phyloP scores from a whole-genome alignment of 2,797 vertebrate genomes.

The Spinus pinus region DNA sequence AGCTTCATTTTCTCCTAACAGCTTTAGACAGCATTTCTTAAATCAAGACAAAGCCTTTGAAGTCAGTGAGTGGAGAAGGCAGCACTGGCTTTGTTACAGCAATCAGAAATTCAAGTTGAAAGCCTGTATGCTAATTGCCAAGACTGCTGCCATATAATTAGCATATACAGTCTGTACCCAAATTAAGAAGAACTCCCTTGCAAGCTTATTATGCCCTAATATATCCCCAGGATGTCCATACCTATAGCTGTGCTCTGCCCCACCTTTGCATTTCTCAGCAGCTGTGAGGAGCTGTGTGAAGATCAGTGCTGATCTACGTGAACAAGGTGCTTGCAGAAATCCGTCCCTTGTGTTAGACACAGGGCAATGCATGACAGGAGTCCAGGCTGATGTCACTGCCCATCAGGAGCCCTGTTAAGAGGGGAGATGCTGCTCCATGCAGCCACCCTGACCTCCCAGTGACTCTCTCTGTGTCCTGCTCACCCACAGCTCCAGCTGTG shows the following conservation, averaged over 20 bases:
- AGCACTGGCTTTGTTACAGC: neutral
- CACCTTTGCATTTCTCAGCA: neutral
- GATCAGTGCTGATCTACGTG: neutral
- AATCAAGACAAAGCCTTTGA: conserved; percentile 36
- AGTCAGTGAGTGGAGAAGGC: neutral
- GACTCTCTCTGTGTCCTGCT: neutral
- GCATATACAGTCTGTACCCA: conserved; percentile 15
- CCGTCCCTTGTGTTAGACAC: neutral
- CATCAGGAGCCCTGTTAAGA: neutral
- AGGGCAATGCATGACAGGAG: neutral
- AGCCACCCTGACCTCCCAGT: neutral
- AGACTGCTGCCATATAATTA: conserved; percentile 24
- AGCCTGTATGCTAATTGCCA: neutral
- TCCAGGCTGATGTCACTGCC: neutral
- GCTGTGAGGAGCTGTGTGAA: neutral
- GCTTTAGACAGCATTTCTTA: neutral
- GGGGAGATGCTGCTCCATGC: neutral
- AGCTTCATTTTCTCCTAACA: neutral
- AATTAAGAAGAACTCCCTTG: conserved; percentile 37
- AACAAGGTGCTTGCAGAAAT: neutral
- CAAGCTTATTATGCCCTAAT: neutral
- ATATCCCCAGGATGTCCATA: neutral
- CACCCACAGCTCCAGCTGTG: neutral
- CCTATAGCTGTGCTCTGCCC: neutral
- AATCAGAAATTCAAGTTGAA: conserved; percentile 27